Percentiles rank a stretch among this genome's conserved stretches.
Conservation (phyloP, 2,797 vertebrate species). For the Ceryle rudis region DNA sequence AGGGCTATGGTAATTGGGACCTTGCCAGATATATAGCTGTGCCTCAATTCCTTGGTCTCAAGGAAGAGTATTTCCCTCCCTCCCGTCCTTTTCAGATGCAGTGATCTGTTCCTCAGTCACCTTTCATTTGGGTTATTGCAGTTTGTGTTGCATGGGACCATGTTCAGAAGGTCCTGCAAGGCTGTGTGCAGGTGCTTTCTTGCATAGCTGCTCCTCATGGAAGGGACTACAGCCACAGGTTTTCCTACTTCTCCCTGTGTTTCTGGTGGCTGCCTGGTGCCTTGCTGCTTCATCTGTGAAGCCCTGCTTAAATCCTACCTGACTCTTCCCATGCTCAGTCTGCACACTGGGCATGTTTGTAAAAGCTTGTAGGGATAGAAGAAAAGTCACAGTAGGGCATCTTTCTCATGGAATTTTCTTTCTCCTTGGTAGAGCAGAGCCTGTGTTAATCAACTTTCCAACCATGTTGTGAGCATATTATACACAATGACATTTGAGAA, state of each 20-base stretch:
- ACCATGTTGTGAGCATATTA: not conserved
- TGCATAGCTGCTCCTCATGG: fast-evolving
- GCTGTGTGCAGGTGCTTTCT: not conserved
- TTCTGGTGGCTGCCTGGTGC: not conserved
- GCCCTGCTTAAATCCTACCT: not conserved
- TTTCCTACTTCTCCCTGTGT: not conserved
- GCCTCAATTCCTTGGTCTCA: not conserved
- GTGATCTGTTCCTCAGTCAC: not conserved
- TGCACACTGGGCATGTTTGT: fast-evolving
- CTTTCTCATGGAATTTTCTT: not conserved
- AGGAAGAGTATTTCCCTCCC: not conserved
- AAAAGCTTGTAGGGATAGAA: not conserved
- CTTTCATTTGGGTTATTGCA: not conserved
- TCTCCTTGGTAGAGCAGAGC: not conserved
- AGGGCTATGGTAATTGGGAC: not conserved
- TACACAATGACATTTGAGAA: not conserved
- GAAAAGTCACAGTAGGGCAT: not conserved
- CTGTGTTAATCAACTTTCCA: not conserved
- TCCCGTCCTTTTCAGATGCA: not conserved
- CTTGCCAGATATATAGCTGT: not conserved
- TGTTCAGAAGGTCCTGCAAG: not conserved
- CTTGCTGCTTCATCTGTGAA: not conserved
- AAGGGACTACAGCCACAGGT: not conserved
- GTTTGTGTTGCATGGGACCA: not conserved
- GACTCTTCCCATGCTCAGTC: not conserved